phyloP scores from a whole-genome alignment of 2,888 invertebrate genomes.

The Epinotia bilunana region DNA sequence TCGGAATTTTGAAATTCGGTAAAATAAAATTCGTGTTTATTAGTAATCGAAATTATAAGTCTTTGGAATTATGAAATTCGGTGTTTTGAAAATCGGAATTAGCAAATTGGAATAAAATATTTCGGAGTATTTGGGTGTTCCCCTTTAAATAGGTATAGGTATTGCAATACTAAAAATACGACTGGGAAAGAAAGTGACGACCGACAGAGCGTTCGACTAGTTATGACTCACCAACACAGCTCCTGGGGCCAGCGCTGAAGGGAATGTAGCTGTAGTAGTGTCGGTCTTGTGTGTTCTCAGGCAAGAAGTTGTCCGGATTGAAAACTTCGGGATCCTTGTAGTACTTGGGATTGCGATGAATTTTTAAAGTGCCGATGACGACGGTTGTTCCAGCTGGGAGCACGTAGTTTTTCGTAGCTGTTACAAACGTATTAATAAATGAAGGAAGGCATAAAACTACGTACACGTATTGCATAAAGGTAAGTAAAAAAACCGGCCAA shows the following conservation, averaged over 20 bases:
- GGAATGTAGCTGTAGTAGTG: constrained; percentile 93
- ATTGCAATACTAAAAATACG: no score
- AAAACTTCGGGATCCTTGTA: constrained; percentile 89
- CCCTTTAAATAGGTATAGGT: no score
- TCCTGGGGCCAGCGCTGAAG: constrained; percentile 92
- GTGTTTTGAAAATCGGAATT: no score
- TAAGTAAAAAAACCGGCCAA: no score
- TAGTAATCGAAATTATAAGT: no score
- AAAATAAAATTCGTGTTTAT: no score
- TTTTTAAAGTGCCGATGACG: constrained; percentile 86
- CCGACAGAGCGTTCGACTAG: not conserved
- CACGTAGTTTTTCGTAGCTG: constrained; percentile 86
- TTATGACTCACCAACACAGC: constrained; percentile 87
- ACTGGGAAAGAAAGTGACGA: no score
- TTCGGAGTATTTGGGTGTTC: no score
- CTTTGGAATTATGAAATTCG: no score
- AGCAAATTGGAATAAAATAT: no score
- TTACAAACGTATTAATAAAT: constrained; percentile 46
- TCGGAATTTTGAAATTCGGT: no score
- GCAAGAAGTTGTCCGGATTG: constrained; percentile 92
- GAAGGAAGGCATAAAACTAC: not conserved
- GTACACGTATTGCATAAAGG: no score
- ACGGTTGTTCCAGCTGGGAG: constrained; percentile 89
- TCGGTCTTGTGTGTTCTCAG: constrained; percentile 89
- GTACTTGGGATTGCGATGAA: constrained; percentile 87